Evolutionary conservation across 2,113 vertebrate genomes (phyloP).

Genomic region (Catharus bicknelli): DNA sequence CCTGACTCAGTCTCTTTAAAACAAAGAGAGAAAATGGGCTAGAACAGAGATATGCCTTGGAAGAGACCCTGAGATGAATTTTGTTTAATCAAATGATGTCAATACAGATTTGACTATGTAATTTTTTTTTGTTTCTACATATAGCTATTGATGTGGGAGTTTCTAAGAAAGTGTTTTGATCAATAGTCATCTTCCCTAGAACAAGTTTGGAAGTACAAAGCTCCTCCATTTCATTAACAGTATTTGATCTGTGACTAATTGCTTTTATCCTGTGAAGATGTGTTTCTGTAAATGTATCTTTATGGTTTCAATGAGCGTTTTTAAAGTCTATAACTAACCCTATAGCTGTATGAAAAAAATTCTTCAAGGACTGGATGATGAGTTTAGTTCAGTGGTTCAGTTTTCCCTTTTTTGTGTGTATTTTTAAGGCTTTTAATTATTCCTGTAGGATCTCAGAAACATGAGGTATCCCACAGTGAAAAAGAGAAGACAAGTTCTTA

Average conservation of each 20-base stretch:
- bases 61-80: not conserved
- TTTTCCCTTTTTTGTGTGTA: not conserved
- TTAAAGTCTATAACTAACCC: not conserved
- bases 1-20: not conserved
- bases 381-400: not conserved
- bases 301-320: not conserved
- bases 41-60: not conserved
- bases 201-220: conserved; percentile 45
- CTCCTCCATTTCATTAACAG: conserved; percentile 33
- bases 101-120: conserved; percentile 24
- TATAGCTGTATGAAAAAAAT: not conserved
- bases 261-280: not conserved
- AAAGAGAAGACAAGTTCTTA: not conserved
- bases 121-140: conserved; percentile 47
- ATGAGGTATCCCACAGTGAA: not conserved
- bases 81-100: conserved; percentile 5
- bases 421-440: not conserved
- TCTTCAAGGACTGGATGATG: not conserved
- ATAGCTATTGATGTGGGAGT: conserved; percentile 44
- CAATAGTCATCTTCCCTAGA: conserved; percentile 37
- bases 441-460: not conserved
- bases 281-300: conserved; percentile 17
- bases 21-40: not conserved
- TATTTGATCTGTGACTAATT: conserved; percentile 33
- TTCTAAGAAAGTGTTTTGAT: conserved; percentile 50